Base-by-base conservation (phyloP, 2,888 invertebrate species). In the Andrena minutula region DNA sequence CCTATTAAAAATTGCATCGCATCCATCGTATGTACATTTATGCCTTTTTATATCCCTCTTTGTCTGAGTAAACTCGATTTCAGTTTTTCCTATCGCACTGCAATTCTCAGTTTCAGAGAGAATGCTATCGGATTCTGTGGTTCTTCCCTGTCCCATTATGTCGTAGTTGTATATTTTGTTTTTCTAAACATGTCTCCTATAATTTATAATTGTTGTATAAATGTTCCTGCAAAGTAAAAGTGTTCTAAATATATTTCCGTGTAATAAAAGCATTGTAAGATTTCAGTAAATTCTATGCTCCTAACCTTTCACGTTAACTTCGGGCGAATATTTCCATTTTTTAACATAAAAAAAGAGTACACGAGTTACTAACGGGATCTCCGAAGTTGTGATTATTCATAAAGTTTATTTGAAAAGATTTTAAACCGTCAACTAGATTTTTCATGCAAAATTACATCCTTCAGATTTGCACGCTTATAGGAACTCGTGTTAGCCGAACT, bases 1-100 rank as follows among this genome's bases (percentile, higher is more conserved):
- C 69, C 95, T 95, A 78, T 92, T 92, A 83, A 96, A 96, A 32
- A 91, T 91, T 30, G 94, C 93, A 0, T 91, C 90, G 84, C 96
- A 96, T 0, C 94, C 94, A 23, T 88, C 85, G 79, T 94, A 93
- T 16, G 91, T 92, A 85, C 96, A 96, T 35, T 89, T 91, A 85
- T 95, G 94, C 78, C 92, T 94, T 75, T 91, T 90, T 0, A 41
- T 30, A n/a, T 35, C 16, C 30, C 35, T 5, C 1, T 10, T 35
- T 16, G 12, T 8, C 28, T 20, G 4, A 20, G 2, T 4, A 16
- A 20, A 47, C 8, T n/a, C 5, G 56, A 28, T 12, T 47, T 20
- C 26, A n/a, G 23, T 0, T 0, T 71, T n/a, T 28, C 35, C 10
- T n/a, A 7, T 7, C 0, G 28, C 10, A n/a, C 16, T 20, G 26